A percentile compares a stretch with the other conserved stretches of the same genome.
phyloP scores from a whole-genome alignment of 2,113 vertebrate genomes.

The Enhydra lutris region DNA sequence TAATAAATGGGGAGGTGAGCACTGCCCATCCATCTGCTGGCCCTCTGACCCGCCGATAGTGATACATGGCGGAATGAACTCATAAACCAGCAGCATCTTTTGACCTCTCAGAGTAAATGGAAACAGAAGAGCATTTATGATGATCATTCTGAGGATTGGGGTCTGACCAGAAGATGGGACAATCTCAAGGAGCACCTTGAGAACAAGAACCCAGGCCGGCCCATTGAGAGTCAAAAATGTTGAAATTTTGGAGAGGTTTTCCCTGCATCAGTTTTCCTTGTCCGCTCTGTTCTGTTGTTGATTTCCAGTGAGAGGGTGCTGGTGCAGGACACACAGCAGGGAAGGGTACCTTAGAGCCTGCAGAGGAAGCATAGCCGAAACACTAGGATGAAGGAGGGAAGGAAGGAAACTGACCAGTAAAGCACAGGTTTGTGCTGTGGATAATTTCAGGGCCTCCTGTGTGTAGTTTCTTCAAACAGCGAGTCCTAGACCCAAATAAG shows the following conservation, averaged over 20 bases:
- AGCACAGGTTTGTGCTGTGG: background rate
- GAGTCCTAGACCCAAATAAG: background rate
- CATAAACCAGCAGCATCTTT: constrained; percentile 90
- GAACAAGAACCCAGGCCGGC: background rate
- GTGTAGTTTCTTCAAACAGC: background rate
- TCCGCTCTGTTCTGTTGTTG: background rate
- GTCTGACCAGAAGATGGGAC: constrained; percentile 85
- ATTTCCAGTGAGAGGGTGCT: background rate
- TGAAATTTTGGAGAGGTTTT: background rate
- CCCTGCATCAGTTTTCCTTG: background rate
- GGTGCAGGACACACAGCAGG: rapidly evolving
- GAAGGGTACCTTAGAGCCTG: background rate
- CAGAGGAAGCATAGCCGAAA: background rate
- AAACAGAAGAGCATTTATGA: constrained; percentile 88
- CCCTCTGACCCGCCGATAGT: constrained; percentile 81
- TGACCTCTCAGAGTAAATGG: constrained; percentile 89
- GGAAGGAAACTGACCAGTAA: background rate
- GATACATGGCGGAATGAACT: constrained; percentile 91
- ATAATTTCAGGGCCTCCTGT: no score
- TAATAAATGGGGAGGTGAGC: constrained; percentile 89
- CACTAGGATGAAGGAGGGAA: background rate
- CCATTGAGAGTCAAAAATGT: background rate
- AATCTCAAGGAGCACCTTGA: constrained; percentile 25
- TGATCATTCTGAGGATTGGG: constrained; percentile 88
- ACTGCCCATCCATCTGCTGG: constrained; percentile 85